Evolutionary conservation across 2,888 invertebrate genomes (phyloP).

Genomic region (Oxycera nigricornis): DNA sequence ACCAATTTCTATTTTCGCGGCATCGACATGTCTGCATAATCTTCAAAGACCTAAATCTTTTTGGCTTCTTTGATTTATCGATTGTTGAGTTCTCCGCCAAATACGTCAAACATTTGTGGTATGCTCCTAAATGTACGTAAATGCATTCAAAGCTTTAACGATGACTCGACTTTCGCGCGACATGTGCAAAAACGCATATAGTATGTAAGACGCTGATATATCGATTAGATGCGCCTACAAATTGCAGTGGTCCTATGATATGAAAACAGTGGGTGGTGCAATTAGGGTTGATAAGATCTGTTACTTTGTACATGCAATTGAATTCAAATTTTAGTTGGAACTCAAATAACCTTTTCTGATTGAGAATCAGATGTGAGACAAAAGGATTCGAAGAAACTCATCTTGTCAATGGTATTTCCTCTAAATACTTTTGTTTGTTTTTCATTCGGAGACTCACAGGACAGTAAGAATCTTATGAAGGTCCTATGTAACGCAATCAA

Average conservation of each 20-base stretch:
- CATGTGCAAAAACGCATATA: conserved; percentile 6
- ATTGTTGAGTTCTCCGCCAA: neutral
- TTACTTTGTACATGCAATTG: too few species aligned
- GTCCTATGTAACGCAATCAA: too few species aligned
- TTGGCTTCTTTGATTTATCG: conserved; percentile 41
- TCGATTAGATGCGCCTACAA: neutral
- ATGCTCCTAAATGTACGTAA: conserved; percentile 22
- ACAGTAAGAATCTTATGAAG: neutral
- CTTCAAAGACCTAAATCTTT: conserved; percentile 35
- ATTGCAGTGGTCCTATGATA: too few species aligned
- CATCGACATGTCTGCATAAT: too few species aligned
- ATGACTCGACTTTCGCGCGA: neutral
- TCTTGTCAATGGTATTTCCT: too few species aligned
- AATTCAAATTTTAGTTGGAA: too few species aligned
- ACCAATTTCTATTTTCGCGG: too few species aligned
- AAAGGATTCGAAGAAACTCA: too few species aligned
- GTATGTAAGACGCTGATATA: conserved; percentile 16
- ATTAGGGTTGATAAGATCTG: too few species aligned
- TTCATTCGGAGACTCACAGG: neutral
- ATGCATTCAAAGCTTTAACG: conserved; percentile 15
- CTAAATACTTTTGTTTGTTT: too few species aligned
- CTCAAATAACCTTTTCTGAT: too few species aligned
- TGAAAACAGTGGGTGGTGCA: conserved; percentile 4
- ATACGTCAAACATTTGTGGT: neutral
- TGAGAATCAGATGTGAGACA: too few species aligned